Evolutionary conservation across 2,888 invertebrate species (phyloP), one percentile per base, ranked within the genome.

Genomic region (Ditula angustiorana): DNA sequence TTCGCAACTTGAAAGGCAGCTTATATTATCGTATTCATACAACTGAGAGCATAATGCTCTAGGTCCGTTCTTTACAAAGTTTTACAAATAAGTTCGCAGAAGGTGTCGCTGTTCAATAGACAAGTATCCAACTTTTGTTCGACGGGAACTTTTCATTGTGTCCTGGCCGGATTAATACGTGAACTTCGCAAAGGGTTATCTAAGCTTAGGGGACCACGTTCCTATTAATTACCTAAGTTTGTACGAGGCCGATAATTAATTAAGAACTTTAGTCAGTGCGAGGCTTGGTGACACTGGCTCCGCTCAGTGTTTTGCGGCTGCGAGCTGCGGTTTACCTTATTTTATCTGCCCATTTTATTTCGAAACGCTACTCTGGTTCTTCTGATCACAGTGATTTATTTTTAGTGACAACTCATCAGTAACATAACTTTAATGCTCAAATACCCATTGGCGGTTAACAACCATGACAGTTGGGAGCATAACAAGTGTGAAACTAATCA

Each of bases 221-320:
- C 83, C 87, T 89, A 90, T 88, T 90, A 89, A 90, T 90, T 90
- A 88, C 83, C 76, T 74, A 85, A 90, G 82, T 91, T 90, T 71
- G 71, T 67, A 71, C 71, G 67, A 75, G 81, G 81, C 85, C 87
- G 83, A 87, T 88, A 88, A 88, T 89, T 88, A 88, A 88, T 89
- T 87, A 86, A 78, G 79, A 83, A 80, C 75, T 80, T 74, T 65
- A 75, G 75, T 79, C 76, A 71, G 76, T 76, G 67, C 66, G 68
- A 41, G 55, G 65, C 61, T 60, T 55, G 59, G 67, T 67, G 73
- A 69, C 70, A 68, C 67, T 70, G 67, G 70, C 61, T 70, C 67
- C 60, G 66, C 53, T 68, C 55, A 41, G 65, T 69, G 65, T 66
- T 64, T 44, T 37, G 68, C 55, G 50, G 49, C 61, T 53, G 67